These are phyloP conservation scores for Porites divaricata DNA, from an alignment of 92 coral and sea anemone species.

Conservation along the genomic window DNA sequence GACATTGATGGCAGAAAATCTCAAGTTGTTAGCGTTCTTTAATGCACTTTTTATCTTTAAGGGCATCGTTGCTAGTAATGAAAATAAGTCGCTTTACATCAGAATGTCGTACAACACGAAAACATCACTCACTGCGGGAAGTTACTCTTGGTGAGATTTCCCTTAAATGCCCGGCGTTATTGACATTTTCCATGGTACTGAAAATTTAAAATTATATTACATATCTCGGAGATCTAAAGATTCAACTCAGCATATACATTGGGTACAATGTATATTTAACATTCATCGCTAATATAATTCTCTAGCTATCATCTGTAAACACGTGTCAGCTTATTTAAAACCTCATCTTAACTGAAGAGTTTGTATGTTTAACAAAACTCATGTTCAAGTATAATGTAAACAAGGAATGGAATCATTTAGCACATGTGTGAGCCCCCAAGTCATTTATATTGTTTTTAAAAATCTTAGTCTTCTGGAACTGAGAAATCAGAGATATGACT, in stretches of 20 bases:
- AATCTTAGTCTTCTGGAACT: no score
- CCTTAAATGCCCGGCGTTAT: neutral
- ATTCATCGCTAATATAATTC: no score
- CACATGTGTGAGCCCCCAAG: neutral
- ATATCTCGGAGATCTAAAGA: neutral
- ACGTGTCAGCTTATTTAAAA: constrained; percentile 10
- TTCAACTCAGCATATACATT: no score
- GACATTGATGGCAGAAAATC: neutral
- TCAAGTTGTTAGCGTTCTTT: neutral
- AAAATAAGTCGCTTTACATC: no score
- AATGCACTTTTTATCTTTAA: no score
- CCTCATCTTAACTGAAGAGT: neutral
- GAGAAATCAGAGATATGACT: no score
- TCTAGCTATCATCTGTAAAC: neutral
- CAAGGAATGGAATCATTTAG: neutral
- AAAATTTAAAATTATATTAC: neutral
- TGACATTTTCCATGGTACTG: neutral
- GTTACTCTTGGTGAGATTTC: no score
- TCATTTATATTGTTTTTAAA: neutral
- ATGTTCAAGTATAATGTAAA: neutral
- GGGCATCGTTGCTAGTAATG: neutral
- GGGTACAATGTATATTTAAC: no score
- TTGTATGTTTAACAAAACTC: neutral
- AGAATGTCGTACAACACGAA: no score
- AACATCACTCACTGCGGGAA: no score